Evolutionary conservation across 35 echinoderm and acorn worm genomes (phyloP), one percentile per base, ranked within the genome.

Genomic region (Amphiura filiformis): DNA sequence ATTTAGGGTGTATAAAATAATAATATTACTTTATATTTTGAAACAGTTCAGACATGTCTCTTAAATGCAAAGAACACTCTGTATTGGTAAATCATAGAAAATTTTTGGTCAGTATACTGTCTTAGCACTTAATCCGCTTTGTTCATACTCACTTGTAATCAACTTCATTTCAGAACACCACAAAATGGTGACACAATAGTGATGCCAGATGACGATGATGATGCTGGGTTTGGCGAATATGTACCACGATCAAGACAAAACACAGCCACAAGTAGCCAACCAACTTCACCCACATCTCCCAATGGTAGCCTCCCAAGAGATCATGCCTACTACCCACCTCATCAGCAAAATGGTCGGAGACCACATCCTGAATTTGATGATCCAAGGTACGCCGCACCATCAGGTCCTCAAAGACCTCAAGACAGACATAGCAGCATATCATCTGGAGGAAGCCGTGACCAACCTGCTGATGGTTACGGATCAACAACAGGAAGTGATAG

Each of bases 171-270:
- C 44, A 52, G 44, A 20, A 7, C 7, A 52, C 44, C 44, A 11
- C 44, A 52, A 20, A 52, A 52, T 52, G 44, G 44, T 52, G 44
- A 52, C 20, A 11, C 44, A 52, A 20, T 7, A 52, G 44, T 52
- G 7, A 11, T 11, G 7, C 7, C 44, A 52, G 81, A 52, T 28
- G 81, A 83, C 7, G n/a, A n/a, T n/a, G 81, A 83, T 32, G 81
- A 83, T 52, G 40, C 81, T 30, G 80, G 80, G 13, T 83, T 83
- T 47, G 34, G 41, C 9, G 81, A 56, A 13, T 56, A 83, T 30
- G 31, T 18, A 39, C 52, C 81, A 9, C 81, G 30, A 56, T 61
- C 81, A 52, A 52, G 44, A 52, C 44, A 52, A 52, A 52, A 52
- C 44, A 52, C 44, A 52, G 7, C 7, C 7, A 52, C 44, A 52